Percentiles rank a stretch among this genome's conserved stretches.
These are phyloP conservation scores for Bettongia penicillata DNA, from an alignment of 2,113 vertebrate genomes.

Conservation along the genomic window DNA sequence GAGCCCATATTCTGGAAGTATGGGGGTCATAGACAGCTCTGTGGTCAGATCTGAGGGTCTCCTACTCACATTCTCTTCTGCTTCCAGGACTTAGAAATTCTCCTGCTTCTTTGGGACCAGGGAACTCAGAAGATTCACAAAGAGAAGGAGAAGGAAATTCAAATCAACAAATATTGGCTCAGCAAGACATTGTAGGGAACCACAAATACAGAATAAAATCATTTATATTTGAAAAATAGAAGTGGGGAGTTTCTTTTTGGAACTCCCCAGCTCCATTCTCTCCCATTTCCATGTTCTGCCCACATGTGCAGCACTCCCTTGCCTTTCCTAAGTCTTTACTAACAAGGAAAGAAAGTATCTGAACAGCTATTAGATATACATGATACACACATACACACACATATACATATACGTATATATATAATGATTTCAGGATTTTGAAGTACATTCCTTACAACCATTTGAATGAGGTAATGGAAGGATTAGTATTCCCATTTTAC, in stretches of 20 bases:
- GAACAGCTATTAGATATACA: too few relatives aligned
- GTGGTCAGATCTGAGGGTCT: not conserved
- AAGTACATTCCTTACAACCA: not conserved
- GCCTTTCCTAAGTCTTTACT: not conserved
- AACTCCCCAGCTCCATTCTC: not conserved
- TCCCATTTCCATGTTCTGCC: not conserved
- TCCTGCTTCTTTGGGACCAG: not conserved
- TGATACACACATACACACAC: too few relatives aligned
- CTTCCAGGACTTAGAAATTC: conserved; percentile 26
- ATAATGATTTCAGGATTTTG: not conserved
- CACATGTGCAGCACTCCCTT: not conserved
- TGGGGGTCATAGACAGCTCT: conserved; percentile 40
- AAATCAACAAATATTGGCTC: not conserved
- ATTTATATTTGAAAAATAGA: conserved; percentile 35
- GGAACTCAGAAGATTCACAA: conserved; percentile 11
- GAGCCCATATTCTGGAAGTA: conserved; percentile 45
- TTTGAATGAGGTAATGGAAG: not conserved
- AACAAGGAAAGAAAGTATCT: not conserved
- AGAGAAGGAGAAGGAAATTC: conserved; percentile 17
- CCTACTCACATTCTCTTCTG: conserved; percentile 18
- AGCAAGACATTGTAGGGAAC: not conserved
- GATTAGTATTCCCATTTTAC: not conserved
- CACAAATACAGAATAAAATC: conserved; percentile 1
- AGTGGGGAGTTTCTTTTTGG: not conserved
- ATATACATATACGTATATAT: too few relatives aligned